Conservation (phyloP, 2,797 vertebrate genomes). For the Erpetoichthys calabaricus region DNA sequence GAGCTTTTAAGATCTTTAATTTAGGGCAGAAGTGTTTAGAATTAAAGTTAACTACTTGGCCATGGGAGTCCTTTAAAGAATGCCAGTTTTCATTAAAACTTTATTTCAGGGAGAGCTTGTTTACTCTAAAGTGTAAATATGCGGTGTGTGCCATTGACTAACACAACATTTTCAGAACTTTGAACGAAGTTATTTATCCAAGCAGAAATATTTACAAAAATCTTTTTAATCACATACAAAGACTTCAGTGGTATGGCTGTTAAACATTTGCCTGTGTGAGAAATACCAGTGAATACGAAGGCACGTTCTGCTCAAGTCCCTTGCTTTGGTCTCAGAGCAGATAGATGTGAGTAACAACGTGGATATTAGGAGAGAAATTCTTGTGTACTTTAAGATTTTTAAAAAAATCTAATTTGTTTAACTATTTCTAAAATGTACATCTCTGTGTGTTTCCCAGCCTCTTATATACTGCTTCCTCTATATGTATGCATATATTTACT, state of each 20-base stretch:
- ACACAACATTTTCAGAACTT: constrained; percentile 22
- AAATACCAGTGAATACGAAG: not conserved
- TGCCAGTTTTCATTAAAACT: constrained; percentile 18
- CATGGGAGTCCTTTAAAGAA: constrained; percentile 9
- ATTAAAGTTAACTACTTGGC: constrained; percentile 14
- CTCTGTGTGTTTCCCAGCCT: too few species aligned
- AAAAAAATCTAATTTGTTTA: too few species aligned
- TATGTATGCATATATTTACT: too few species aligned
- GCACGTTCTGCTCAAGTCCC: too few species aligned
- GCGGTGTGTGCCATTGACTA: constrained; percentile 17
- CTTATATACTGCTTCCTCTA: too few species aligned
- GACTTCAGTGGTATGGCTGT: constrained; percentile 7
- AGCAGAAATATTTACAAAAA: constrained; percentile 22
- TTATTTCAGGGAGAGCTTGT: constrained; percentile 20
- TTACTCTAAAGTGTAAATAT: constrained; percentile 24
- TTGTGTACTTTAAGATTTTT: too few species aligned
- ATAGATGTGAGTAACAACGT: too few species aligned
- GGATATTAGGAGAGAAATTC: too few species aligned
- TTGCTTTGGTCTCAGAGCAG: too few species aligned
- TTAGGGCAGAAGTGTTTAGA: constrained; percentile 19
- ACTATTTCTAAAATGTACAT: too few species aligned
- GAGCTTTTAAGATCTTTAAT: constrained; percentile 15
- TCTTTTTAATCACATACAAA: constrained; percentile 20
- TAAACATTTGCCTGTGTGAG: constrained; percentile 5
- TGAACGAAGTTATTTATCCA: constrained; percentile 21